Base-by-base conservation (phyloP, 2,797 vertebrate genomes). In the Thunnus albacares region DNA sequence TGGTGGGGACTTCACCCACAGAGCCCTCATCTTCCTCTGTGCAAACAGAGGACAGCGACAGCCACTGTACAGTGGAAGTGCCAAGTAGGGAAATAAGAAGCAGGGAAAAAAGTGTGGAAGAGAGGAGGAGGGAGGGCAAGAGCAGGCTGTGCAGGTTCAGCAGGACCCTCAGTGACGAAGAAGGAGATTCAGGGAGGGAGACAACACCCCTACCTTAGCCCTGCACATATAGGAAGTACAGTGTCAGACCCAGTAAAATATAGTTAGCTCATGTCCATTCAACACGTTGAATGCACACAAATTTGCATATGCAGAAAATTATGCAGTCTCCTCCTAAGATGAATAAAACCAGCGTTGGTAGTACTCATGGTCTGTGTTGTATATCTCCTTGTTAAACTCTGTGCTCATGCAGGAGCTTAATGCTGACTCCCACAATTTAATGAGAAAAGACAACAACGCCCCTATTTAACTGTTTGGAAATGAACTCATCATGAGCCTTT, bases 11-110 rank as follows among this genome's bases (percentile, higher is more conserved):
- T 5, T 80, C 89, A 17, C 86, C 90, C 1, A 28, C 66, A 0
- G 78, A 77, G 38, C 57, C 51, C 35, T 71, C 51, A 3, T 71
- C 82, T 24, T 91, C 95, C 68, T 88, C 92, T 57, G 85, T 92
- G 90, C 82, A 87, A 93, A 83, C 92, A 89, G 81, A 91, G 79
- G 1, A 87, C 77, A 83, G 91, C 55, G 79, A 88, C 43, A 59
- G 71, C 61, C 90, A 92, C 86, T 92, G 86, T 77, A 86, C 91
- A 43, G 77, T 90, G 83, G 93, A 93, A 71, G 87, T 94, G 92
- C 93, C 92, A 88, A 92, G 90, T 58, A 73, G 80, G 80, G 87
- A 83, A 49, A 92, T 86, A 68, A 93, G 62, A 43, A 47, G 67
- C 58, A 72, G 51, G 82, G 77, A 63, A 1, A 84, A 64, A 20